These are phyloP conservation scores for Catostomus latipinnis DNA, from an alignment of 2,797 vertebrate species.

Conservation along the genomic window DNA sequence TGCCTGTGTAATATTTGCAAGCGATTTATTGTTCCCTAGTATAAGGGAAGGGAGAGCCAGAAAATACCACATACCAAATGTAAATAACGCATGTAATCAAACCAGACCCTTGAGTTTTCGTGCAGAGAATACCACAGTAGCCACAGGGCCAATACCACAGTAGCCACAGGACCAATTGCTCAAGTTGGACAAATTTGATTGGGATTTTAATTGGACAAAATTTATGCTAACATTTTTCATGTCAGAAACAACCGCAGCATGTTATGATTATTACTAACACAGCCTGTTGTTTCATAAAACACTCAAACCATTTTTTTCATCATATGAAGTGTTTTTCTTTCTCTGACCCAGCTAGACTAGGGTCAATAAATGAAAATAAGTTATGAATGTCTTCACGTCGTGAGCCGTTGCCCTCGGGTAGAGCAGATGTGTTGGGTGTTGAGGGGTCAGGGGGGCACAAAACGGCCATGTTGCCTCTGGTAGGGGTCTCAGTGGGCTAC, in stretches of 20 bases:
- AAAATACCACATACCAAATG: neutral
- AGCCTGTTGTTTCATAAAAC: neutral
- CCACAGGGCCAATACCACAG: neutral
- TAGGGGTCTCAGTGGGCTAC: constrained; percentile 20
- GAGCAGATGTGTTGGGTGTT: constrained; percentile 39
- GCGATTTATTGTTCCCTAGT: neutral
- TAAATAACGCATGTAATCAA: neutral
- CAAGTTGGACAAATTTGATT: constrained; percentile 2
- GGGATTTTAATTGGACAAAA: neutral
- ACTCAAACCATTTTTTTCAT: neutral
- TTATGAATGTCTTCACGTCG: constrained; percentile 9
- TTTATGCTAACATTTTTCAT: neutral
- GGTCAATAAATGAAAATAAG: constrained; percentile 17
- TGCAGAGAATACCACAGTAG: neutral
- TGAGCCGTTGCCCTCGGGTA: neutral
- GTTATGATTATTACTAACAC: constrained; percentile 33
- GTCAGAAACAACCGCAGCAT: neutral
- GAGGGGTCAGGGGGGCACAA: constrained; percentile 25
- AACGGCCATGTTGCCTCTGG: constrained; percentile 28
- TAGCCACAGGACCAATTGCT: neutral
- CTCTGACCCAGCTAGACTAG: neutral
- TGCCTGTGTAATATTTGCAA: neutral
- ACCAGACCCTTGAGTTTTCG: neutral
- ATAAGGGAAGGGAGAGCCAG: neutral
- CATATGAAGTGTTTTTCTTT: constrained; percentile 13